Evolutionary conservation across 2,797 vertebrate species (phyloP).

Genomic region (Corythornis leucogaster): DNA sequence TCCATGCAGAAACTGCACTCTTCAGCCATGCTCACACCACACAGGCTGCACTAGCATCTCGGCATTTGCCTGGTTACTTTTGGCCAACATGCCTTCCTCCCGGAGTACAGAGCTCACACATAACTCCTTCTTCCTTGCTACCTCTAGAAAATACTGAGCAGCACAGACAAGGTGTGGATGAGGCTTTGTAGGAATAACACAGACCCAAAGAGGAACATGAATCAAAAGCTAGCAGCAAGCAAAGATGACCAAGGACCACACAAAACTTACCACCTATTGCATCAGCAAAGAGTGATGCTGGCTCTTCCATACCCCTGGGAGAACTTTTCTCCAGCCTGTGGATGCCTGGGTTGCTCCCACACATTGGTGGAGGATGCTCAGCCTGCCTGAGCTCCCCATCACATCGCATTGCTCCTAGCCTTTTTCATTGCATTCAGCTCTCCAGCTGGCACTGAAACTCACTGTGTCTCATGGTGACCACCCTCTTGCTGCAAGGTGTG

Average conservation of each 20-base stretch:
- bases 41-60: not conserved
- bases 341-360: not conserved
- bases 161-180: not conserved
- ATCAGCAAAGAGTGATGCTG: not conserved
- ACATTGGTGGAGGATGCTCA: not conserved
- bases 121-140: not conserved
- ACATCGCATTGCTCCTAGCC: not conserved
- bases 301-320: not conserved
- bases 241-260: not conserved
- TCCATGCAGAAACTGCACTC: not conserved
- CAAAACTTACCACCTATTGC: not conserved
- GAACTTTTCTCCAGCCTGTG: not conserved
- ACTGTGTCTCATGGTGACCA: slow-evolving; percentile 29
- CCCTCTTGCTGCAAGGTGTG: slow-evolving; percentile 44
- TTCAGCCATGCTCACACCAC: not conserved
- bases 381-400: slow-evolving; percentile 24
- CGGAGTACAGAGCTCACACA: not conserved
- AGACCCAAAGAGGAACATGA: not conserved
- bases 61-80: rapidly evolving
- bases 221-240: not conserved
- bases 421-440: not conserved
- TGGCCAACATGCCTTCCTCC: not conserved
- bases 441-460: slow-evolving; percentile 27
- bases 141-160: not conserved
- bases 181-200: not conserved